Evolutionary conservation across 2,113 vertebrate species (phyloP).

Genomic region (Bubalus kerabau): DNA sequence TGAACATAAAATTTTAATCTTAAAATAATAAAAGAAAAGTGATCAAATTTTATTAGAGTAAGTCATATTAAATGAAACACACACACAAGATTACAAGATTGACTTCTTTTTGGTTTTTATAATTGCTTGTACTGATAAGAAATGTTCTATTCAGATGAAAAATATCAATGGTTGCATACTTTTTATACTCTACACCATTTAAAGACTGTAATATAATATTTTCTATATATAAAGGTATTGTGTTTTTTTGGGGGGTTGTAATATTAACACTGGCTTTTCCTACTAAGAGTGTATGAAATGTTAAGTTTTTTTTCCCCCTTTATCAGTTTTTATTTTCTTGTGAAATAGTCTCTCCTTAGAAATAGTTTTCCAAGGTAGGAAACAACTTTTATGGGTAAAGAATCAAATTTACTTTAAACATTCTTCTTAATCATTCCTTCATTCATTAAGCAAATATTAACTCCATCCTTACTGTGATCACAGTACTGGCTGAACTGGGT

Average conservation of each 20-base stretch:
- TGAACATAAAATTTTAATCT: constrained; percentile 26
- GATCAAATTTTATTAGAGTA: neutral
- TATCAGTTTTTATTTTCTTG: constrained; percentile 5
- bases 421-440: neutral
- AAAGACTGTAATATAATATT: neutral
- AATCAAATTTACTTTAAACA: neutral
- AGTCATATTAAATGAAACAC: neutral
- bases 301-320: neutral
- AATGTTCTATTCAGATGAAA: constrained; percentile 1
- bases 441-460: neutral
- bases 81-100: neutral
- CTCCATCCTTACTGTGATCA: neutral
- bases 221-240: neutral
- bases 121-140: neutral
- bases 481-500: neutral
- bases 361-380: constrained; percentile 1
- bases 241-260: neutral
- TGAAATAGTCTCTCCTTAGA: neutral
- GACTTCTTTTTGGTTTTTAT: neutral
- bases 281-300: constrained; percentile 20
- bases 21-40: neutral
- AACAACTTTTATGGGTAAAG: neutral
- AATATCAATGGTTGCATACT: constrained; percentile 5
- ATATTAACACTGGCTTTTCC: neutral
- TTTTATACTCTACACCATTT: constrained; percentile 1